Base-by-base conservation (phyloP, 2,113 vertebrate species). In the Pogona vitticeps region DNA sequence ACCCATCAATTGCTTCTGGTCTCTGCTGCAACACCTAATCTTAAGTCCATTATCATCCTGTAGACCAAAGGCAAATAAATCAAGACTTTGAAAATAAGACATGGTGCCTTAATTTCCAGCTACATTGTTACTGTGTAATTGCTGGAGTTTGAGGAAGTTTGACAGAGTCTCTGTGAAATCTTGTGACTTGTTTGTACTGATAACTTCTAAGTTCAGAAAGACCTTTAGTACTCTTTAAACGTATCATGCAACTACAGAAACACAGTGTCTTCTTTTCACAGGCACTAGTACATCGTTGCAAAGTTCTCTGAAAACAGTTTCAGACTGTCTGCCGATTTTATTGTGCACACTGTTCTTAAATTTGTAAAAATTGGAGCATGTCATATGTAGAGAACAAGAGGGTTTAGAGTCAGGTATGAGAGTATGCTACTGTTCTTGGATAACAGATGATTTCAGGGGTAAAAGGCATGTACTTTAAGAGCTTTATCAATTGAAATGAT, bases 191-290 rank as follows among this genome's bases (percentile, higher is more conserved):
- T 77, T 70, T 8, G 0, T 42, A 87, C 36, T 71, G 79, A 10
- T 83, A 85, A 89, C 87, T 91, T 94, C 65, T 83, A 90, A 90
- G 87, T 36, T 42, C 83, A 88, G 68, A 90, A 90, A 76, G 78
- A 91, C 63, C 79, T 88, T 84, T 73, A 80, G 86, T 86, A 77
- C 63, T 76, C 84, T 86, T 72, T 84, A 70, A 52, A 59, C 26
- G 33, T 6, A 71, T n/a, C 52, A 58, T n/a, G 6, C 40, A 59
- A 63, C 68, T 33, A n/a, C 38, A 28, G 46, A 15, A 14, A 76
- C 20, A 28, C n/a, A 63, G 0, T 28, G 78, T 77, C 71, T 65
- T 76, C 75, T 72, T 86, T 88, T 72, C 1, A 33, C 9, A 2
- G 28, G 23, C 6, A 67, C 5, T 65, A 65, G 18, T 65, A 65